Evolutionary conservation across 1,140 invertebrate genomes (phyloP), one percentile per base, ranked within the genome.

Genomic region (Notospermus geniculatus): DNA sequence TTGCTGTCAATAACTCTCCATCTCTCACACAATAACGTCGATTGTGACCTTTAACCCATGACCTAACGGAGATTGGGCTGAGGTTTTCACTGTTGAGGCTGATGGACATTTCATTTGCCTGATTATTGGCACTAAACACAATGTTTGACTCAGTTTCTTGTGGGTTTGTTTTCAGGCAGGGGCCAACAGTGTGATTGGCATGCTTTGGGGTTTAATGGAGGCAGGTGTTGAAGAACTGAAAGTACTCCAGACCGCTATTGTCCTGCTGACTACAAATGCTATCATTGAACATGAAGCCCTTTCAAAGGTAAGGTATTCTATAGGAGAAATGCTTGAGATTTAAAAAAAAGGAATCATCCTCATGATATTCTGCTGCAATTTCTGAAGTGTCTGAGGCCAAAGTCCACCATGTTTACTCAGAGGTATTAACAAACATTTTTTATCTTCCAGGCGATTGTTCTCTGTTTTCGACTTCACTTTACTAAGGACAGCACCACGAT

Each of bases 401-500:
- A 1, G 19, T 1, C 1, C 17, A 15, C n/a, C n/a, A n/a, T n/a
- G n/a, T n/a, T n/a, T n/a, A n/a, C n/a, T n/a, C n/a, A n/a, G n/a
- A n/a, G n/a, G n/a, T n/a, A n/a, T n/a, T n/a, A n/a, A n/a, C n/a
- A n/a, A n/a, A n/a, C n/a, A n/a, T n/a, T n/a, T n/a, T n/a, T n/a
- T n/a, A n/a, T n/a, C n/a, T 85, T 86, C 54, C 77, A 97, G 89
- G 94, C 94, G 63, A 84, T 98, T 72, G 95, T 97, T 22, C 83
- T 98, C 59, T 97, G 95, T 82, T 95, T 98, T 79, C 88, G 94
- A 9, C 86, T 98, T 64, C 93, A 98, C 79, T 93, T 95, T 73
- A 89, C 91, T 7, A 93, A 96, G 84, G 90, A 98, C 84, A 87
- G 89, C 25, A 94, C 91, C 59, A 95, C 93, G 45, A 92, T 93